phyloP scores from a whole-genome alignment of 2,797 vertebrate species.

The Rhinophrynus dorsalis region DNA sequence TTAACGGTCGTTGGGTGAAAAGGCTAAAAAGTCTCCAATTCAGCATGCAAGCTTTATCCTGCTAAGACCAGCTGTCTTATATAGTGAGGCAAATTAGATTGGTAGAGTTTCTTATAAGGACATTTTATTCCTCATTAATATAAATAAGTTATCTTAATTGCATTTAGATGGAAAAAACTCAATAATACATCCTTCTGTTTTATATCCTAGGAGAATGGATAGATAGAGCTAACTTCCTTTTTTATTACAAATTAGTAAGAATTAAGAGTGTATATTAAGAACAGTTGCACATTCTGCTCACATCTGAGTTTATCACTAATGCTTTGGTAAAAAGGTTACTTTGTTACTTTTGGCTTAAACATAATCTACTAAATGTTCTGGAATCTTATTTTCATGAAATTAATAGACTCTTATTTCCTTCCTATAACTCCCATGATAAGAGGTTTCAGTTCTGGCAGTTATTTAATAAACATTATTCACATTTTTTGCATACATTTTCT shows the following conservation, averaged over 20 bases:
- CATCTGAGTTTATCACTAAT: not conserved
- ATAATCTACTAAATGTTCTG: too few relatives aligned
- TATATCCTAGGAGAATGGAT: conserved; percentile 26
- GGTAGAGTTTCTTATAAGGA: conserved; percentile 16
- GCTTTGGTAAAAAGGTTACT: not conserved
- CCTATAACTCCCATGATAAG: too few relatives aligned
- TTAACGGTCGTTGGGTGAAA: conserved; percentile 37
- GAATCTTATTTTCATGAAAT: too few relatives aligned
- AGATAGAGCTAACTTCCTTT: conserved; percentile 26
- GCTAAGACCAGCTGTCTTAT: conserved; percentile 27
- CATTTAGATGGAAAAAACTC: conserved; percentile 9
- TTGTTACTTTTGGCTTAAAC: too few relatives aligned
- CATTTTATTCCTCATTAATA: conserved; percentile 32
- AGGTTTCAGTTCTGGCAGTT: too few relatives aligned
- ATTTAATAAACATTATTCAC: too few relatives aligned
- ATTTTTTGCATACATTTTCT: too few relatives aligned
- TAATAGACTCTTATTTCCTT: too few relatives aligned
- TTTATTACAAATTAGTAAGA: conserved; percentile 28
- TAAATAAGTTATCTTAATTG: conserved; percentile 31
- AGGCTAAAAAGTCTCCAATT: conserved; percentile 29
- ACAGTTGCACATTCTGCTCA: not conserved
- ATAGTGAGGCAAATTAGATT: conserved; percentile 28
- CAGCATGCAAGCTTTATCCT: conserved; percentile 9
- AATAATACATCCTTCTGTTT: conserved; percentile 39
- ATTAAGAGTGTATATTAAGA: not conserved